These are phyloP conservation scores for Characodon lateralis DNA, from an alignment of 2,797 vertebrate genomes.

Conservation along the genomic window DNA sequence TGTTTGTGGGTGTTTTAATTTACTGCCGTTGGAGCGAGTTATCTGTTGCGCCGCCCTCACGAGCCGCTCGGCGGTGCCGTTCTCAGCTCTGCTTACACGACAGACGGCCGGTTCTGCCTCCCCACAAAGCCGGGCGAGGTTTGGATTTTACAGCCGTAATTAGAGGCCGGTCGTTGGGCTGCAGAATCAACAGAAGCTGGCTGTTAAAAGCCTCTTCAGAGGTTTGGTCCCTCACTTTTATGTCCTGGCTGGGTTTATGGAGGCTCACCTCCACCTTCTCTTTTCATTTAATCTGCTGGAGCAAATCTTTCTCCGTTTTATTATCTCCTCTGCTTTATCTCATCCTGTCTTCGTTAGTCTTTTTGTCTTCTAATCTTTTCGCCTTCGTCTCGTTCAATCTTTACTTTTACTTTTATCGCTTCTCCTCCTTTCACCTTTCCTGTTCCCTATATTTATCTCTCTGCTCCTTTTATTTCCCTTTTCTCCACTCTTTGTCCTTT, in stretches of 20 bases:
- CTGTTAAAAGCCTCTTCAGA: constrained; percentile 62
- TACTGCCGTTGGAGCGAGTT: constrained; percentile 22
- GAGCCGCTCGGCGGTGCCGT: constrained; percentile 23
- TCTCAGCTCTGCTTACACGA: constrained; percentile 40
- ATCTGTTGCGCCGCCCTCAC: constrained; percentile 17
- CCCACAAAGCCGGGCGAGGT: constrained; percentile 7
- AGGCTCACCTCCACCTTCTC: constrained; percentile 19
- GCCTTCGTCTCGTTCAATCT: neutral
- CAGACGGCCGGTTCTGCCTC: constrained; percentile 13
- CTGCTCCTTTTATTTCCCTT: neutral
- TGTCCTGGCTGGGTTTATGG: constrained; percentile 34
- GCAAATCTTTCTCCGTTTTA: neutral
- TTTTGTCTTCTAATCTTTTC: neutral
- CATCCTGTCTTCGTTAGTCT: neutral
- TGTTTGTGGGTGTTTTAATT: constrained; percentile 29
- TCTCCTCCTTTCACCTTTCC: neutral
- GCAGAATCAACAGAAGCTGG: constrained; percentile 72
- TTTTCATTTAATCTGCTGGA: neutral
- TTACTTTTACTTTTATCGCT: constrained; percentile 1
- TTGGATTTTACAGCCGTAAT: constrained; percentile 52
- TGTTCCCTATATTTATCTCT: neutral
- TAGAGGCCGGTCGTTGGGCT: constrained; percentile 54
- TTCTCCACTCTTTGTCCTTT: neutral
- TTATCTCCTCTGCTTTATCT: neutral
- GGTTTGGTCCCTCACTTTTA: constrained; percentile 47